A percentile compares a stretch with the other conserved stretches of the same genome.
These are phyloP conservation scores for Eulemur rubriventer DNA, from an alignment of 2,797 vertebrate species.

Conservation along the genomic window DNA sequence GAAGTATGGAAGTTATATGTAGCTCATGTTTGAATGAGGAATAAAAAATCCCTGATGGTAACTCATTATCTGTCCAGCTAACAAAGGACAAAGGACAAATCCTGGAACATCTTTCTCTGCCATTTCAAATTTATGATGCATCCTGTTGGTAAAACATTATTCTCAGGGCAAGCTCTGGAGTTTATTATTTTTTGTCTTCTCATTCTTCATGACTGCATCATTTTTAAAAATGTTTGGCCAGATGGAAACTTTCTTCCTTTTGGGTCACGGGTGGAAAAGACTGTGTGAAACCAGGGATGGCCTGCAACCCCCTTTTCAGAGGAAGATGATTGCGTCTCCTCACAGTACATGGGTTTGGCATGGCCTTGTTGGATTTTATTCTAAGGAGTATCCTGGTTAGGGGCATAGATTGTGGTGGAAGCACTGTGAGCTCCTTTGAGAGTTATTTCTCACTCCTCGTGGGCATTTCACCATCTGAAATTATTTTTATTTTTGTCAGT, in stretches of 20 bases:
- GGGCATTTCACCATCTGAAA: not conserved
- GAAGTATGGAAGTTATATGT: slow-evolving; percentile 72
- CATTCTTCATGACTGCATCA: slow-evolving; percentile 77
- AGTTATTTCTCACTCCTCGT: not conserved
- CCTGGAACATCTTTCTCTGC: slow-evolving; percentile 70
- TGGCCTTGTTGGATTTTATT: not conserved
- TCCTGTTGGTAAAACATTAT: slow-evolving; percentile 77
- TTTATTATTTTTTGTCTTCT: slow-evolving; percentile 82
- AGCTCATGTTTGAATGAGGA: slow-evolving; percentile 55
- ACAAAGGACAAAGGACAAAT: slow-evolving; percentile 79
- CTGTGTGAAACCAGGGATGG: not conserved
- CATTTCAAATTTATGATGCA: slow-evolving; percentile 74
- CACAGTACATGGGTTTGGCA: not conserved
- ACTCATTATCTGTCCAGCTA: slow-evolving; percentile 79
- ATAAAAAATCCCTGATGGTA: slow-evolving; percentile 73
- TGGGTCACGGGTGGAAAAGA: slow-evolving; percentile 69
- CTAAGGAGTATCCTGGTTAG: not conserved
- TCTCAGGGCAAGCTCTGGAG: slow-evolving; percentile 78
- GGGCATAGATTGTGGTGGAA: not conserved
- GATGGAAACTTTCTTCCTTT: slow-evolving; percentile 64
- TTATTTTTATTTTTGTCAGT: not conserved
- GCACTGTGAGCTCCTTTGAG: not conserved
- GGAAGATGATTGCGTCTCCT: not conserved
- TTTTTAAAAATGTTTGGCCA: slow-evolving; percentile 67
- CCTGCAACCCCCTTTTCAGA: not conserved